Evolutionary conservation across 2,113 vertebrate genomes (phyloP).

Genomic region (Cettia cetti): DNA sequence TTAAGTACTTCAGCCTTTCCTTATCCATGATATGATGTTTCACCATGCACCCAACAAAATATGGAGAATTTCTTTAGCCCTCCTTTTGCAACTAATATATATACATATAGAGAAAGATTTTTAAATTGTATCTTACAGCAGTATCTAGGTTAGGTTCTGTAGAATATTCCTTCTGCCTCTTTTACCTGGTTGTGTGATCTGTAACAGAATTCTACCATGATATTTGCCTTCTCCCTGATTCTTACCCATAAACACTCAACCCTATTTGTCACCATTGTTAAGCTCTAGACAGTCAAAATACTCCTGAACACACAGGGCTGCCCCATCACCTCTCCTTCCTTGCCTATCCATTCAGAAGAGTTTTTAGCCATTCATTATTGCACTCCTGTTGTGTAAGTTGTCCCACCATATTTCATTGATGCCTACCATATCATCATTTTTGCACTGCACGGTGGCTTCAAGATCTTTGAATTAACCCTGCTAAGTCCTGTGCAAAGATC

Average conservation of each 20-base stretch:
- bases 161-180: not conserved
- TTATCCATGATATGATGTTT: not conserved
- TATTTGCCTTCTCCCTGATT: not conserved
- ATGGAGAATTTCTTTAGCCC: not conserved
- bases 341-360: not conserved
- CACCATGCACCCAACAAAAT: not conserved
- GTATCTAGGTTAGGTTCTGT: not conserved
- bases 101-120: not conserved
- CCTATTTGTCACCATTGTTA: not conserved
- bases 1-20: not conserved
- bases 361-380: not conserved
- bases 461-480: not conserved
- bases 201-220: not conserved
- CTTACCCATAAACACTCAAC: not conserved
- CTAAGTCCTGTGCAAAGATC: not conserved
- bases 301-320: not conserved
- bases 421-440: not conserved
- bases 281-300: not conserved
- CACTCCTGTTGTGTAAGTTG: not conserved
- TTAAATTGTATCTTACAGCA: not conserved
- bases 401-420: not conserved
- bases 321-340: not conserved
- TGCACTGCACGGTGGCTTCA: not conserved
- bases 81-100: not conserved
- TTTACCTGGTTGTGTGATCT: not conserved